These are phyloP conservation scores for Caenorhabditis drosophilae DNA, from an alignment of 2,888 invertebrate genomes.

Conservation along the genomic window DNA sequence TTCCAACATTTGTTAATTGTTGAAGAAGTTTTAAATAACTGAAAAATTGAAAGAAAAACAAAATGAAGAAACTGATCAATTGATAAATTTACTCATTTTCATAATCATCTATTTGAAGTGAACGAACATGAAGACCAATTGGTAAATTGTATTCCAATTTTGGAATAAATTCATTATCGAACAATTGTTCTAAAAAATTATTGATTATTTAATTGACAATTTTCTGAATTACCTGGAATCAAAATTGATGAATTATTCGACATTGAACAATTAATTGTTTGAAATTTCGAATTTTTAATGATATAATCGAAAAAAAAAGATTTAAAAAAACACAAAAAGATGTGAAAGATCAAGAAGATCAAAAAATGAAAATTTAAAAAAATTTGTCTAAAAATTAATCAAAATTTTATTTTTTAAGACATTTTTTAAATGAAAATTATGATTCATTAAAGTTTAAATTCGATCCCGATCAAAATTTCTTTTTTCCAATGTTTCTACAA, in stretches of 20 bases:
- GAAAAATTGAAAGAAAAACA: too few relatives aligned
- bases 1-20: slow-evolving; percentile 63
- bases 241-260: not conserved
- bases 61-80: too few relatives aligned
- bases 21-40: slow-evolving; percentile 58
- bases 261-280: too few relatives aligned
- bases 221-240: not conserved
- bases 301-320: not conserved
- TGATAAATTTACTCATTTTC: too few relatives aligned
- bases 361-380: slow-evolving; percentile 2
- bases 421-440: not conserved
- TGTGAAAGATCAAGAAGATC: not conserved
- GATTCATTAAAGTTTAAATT: not conserved
- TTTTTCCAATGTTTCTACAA: too few relatives aligned
- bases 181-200: slow-evolving; percentile 6
- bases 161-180: slow-evolving; percentile 20
- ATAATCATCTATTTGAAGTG: slow-evolving; percentile 52
- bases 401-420: too few relatives aligned
- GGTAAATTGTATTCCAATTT: slow-evolving; percentile 28
- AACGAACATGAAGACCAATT: slow-evolving; percentile 52
- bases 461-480: too few relatives aligned
- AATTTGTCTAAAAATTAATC: too few relatives aligned
- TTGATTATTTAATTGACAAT: not conserved
- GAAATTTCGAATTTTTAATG: not conserved
- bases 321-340: not conserved